phyloP scores from a whole-genome alignment of 2,113 vertebrate genomes.

The Ceratotherium simum region DNA sequence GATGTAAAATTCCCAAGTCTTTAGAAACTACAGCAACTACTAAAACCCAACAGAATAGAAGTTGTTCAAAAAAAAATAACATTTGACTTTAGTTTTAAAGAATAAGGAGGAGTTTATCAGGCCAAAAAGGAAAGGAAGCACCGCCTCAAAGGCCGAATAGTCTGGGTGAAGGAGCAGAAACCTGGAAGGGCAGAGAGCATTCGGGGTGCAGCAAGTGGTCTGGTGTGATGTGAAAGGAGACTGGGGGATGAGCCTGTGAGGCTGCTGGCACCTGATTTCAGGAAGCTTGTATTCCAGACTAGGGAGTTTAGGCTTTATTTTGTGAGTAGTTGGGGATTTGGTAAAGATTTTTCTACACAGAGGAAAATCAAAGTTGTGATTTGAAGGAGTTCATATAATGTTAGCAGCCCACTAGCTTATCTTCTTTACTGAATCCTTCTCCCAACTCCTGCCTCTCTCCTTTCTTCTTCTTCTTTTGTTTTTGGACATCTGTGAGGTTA shows the following conservation, averaged over 20 bases:
- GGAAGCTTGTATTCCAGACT: background rate
- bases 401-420: background rate
- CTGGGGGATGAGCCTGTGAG: background rate
- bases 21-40: background rate
- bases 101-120: background rate
- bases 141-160: background rate
- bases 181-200: background rate
- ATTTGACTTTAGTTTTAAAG: background rate
- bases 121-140: background rate
- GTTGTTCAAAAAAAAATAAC: background rate
- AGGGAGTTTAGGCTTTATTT: background rate
- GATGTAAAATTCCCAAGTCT: background rate
- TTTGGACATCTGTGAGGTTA: background rate
- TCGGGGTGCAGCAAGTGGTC: background rate
- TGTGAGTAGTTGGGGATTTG: background rate
- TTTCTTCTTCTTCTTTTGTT: background rate
- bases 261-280: background rate
- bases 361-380: background rate
- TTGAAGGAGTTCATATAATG: background rate
- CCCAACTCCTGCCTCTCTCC: background rate
- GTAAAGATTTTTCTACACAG: background rate
- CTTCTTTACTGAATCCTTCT: background rate
- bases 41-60: background rate
- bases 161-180: background rate
- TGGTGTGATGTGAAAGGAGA: background rate